Conservation (phyloP, 1,140 invertebrate species). For the Drosophila erecta region DNA sequence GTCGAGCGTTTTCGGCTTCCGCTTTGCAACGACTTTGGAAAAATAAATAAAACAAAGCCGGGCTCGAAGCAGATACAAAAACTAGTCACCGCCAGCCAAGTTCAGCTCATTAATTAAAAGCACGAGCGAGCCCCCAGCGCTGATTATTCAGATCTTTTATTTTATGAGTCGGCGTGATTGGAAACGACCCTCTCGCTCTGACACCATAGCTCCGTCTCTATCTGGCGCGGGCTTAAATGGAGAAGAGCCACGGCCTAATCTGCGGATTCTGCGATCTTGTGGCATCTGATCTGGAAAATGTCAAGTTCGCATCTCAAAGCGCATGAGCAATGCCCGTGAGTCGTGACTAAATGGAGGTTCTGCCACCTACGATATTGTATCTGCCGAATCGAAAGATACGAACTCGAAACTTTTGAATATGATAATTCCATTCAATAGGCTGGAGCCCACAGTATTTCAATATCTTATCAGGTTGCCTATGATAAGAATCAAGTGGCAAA, state of each 20-base stretch:
- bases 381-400: too few relatives aligned
- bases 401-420: too few relatives aligned
- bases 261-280: conserved; percentile 10
- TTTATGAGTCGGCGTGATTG: conserved; percentile 49
- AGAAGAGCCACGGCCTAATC: conserved; percentile 29
- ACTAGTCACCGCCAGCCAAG: conserved; percentile 50
- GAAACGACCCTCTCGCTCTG: conserved; percentile 16
- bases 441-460: too few relatives aligned
- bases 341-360: not conserved
- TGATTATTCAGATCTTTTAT: conserved; percentile 50
- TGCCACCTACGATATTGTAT: too few relatives aligned
- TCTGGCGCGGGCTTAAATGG: conserved; percentile 33
- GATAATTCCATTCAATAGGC: too few relatives aligned
- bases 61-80: conserved; percentile 20
- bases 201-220: not conserved
- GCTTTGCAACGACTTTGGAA: conserved; percentile 47
- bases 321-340: conserved; percentile 6
- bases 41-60: conserved; percentile 26
- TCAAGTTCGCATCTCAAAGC: conserved; percentile 35
- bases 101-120: conserved; percentile 75
- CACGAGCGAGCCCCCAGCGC: conserved; percentile 71
- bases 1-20: conserved; percentile 43
- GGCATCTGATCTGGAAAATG: conserved; percentile 43
- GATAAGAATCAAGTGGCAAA: too few relatives aligned
- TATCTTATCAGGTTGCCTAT: too few relatives aligned